These are phyloP conservation scores for Telenomus remus DNA, from an alignment of 1,140 invertebrate genomes.

Conservation along the genomic window DNA sequence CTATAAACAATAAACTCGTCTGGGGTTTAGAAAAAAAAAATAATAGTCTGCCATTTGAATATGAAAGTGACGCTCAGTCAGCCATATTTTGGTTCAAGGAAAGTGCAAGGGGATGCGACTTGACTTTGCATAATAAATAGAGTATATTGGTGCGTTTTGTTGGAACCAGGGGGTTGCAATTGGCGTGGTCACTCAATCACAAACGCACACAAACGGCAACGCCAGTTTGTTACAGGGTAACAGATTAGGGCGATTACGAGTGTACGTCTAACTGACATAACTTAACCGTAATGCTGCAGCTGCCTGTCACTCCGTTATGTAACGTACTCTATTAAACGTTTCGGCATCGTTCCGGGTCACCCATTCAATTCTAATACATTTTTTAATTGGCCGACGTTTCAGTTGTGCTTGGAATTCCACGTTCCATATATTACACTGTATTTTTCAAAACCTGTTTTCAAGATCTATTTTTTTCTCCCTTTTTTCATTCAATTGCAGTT, in stretches of 20 bases:
- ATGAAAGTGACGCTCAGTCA: not conserved
- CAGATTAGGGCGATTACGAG: constrained; percentile 23
- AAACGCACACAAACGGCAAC: constrained; percentile 13
- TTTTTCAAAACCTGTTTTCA: too few species aligned
- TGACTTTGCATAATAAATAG: constrained; percentile 28
- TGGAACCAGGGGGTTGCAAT: not conserved
- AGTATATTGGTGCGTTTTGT: not conserved
- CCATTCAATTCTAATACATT: too few species aligned
- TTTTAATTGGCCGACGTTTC: too few species aligned
- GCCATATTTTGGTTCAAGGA: constrained; percentile 7
- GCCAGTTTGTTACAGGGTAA: constrained; percentile 22
- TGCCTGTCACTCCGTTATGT: constrained; percentile 10
- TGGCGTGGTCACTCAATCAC: constrained; percentile 17
- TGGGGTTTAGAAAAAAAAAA: not conserved
- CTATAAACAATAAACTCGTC: not conserved
- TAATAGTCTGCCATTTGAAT: not conserved
- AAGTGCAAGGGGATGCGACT: constrained; percentile 7
- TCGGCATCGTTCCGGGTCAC: not conserved
- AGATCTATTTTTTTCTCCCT: too few species aligned
- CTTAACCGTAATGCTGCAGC: constrained; percentile 17
- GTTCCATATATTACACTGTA: too few species aligned
- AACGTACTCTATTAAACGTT: constrained; percentile 4
- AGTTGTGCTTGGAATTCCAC: too few species aligned
- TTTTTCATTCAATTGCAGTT: too few species aligned
- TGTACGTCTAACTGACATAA: constrained; percentile 17